Evolutionary conservation across 2,797 vertebrate genomes (phyloP).

Genomic region (Mionectes olivaceus): DNA sequence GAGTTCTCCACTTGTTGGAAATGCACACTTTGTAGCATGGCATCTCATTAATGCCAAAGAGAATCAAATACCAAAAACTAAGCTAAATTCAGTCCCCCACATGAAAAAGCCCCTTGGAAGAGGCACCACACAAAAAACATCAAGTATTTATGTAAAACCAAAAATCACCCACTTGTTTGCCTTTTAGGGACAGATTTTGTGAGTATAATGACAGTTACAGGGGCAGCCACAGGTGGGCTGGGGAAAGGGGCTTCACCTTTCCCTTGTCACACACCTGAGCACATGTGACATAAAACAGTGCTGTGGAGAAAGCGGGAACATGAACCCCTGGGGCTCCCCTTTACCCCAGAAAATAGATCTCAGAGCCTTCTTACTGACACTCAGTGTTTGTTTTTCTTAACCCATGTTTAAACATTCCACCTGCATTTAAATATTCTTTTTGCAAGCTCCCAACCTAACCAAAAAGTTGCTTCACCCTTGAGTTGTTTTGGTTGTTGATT

Average conservation of each 20-base stretch:
- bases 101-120: neutral
- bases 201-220: neutral
- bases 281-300: accelerated
- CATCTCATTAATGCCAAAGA: neutral
- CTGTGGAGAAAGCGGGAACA: neutral
- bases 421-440: neutral
- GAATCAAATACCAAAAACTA: neutral
- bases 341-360: neutral
- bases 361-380: neutral
- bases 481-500: neutral
- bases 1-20: neutral
- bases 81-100: neutral
- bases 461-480: neutral
- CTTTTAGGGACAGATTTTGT: neutral
- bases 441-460: neutral
- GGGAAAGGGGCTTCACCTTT: neutral
- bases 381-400: neutral
- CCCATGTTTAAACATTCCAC: neutral
- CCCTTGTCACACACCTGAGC: neutral
- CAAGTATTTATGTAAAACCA: neutral
- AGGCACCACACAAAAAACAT: neutral
- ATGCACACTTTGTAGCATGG: neutral
- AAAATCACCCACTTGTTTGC: neutral
- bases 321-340: accelerated
- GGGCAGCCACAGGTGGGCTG: neutral